Evolutionary conservation across 2,888 invertebrate species (phyloP).

Genomic region (Sphaerophoria rueppellii): DNA sequence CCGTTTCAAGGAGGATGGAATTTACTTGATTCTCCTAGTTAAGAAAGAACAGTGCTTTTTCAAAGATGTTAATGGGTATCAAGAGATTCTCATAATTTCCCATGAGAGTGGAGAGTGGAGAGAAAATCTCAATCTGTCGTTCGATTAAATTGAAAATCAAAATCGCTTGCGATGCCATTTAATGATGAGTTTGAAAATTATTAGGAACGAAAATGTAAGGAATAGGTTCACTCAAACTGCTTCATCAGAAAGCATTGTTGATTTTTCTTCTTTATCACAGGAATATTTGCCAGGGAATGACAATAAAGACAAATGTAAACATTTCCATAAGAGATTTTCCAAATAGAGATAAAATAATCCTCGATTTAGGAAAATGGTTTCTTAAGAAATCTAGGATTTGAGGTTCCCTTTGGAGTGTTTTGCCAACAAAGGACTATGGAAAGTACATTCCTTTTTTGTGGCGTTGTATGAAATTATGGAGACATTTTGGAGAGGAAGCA

Average conservation of each 20-base stretch:
- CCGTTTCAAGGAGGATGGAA: neutral
- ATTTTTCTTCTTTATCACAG: neutral
- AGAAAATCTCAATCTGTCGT: neutral
- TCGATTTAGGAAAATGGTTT: conserved; percentile 3
- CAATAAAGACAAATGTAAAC: conserved; percentile 49
- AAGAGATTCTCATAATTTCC: conserved; percentile 27
- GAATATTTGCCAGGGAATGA: neutral
- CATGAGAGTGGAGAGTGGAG: neutral
- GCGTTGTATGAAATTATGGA: neutral
- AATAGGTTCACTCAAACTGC: neutral
- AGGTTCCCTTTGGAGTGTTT: neutral
- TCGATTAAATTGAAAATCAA: conserved; percentile 18
- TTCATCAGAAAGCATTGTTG: neutral
- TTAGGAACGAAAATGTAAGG: too few species aligned
- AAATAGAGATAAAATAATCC: conserved; percentile 40
- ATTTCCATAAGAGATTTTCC: conserved; percentile 36
- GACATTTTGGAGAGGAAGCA: neutral
- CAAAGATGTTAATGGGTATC: conserved; percentile 24
- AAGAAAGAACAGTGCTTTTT: neutral
- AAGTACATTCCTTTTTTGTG: neutral
- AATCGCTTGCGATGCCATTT: neutral
- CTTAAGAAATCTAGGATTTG: neutral
- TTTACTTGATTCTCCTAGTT: neutral
- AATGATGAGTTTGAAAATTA: neutral
- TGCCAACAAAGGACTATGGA: neutral